Percentiles rank a stretch among this genome's conserved stretches.
Evolutionary conservation across 1,140 invertebrate species (phyloP).

Genomic region (Wiebesia pumilae): DNA sequence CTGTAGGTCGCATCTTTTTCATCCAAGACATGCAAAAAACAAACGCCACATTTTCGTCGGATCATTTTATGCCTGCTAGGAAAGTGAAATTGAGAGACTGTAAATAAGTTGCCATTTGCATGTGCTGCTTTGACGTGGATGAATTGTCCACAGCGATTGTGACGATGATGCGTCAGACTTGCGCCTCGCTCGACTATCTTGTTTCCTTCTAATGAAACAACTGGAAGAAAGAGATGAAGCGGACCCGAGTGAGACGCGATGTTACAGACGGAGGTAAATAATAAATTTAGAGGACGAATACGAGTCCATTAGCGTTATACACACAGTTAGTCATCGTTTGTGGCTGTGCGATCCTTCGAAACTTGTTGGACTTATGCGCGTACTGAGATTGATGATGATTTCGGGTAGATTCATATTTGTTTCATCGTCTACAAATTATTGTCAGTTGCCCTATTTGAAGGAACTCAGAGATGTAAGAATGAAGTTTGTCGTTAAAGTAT

Average conservation of each 20-base stretch:
- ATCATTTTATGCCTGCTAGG: constrained; percentile 20
- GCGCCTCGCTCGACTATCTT: background rate
- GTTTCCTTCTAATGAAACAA: constrained; percentile 24
- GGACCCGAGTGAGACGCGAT: too few species aligned
- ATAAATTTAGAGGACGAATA: constrained; percentile 42
- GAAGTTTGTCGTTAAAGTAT: background rate
- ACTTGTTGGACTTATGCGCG: background rate
- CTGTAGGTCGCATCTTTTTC: background rate
- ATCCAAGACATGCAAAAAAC: background rate
- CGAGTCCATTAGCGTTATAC: constrained; percentile 37
- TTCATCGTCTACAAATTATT: background rate
- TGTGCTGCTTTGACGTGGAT: constrained; percentile 39
- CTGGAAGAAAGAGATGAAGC: background rate
- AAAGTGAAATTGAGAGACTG: constrained; percentile 5
- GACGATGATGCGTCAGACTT: background rate
- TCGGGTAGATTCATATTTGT: background rate
- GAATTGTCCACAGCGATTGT: constrained; percentile 5
- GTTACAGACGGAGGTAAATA: background rate
- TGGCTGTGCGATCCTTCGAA: background rate
- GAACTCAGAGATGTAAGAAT: too few species aligned
- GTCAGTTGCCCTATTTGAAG: background rate
- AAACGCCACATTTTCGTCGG: background rate
- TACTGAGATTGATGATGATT: background rate
- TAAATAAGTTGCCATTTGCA: constrained; percentile 44
- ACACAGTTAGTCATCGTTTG: constrained; percentile 31